Conservation (phyloP, 2,113 vertebrate species). For the Sylvietta virens region DNA sequence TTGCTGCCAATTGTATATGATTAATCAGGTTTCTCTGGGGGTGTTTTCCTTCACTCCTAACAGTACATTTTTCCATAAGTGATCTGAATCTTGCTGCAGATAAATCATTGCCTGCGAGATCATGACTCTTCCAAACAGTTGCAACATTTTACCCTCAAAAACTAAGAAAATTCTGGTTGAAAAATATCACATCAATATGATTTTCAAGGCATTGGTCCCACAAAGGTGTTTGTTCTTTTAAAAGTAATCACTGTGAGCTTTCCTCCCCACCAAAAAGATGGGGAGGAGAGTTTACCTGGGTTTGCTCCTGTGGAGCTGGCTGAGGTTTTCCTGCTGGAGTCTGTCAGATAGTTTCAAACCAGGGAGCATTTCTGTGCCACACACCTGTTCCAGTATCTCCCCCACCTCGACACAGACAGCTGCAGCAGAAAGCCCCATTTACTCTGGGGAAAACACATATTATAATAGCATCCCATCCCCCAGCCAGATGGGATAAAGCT, state of each 20-base stretch:
- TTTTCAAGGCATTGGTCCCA: background rate
- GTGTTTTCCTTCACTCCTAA: background rate
- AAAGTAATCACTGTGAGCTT: background rate
- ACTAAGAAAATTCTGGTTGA: background rate
- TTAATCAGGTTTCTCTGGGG: slow-evolving; percentile 28
- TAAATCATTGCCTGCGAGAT: background rate
- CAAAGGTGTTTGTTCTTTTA: background rate
- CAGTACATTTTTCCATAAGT: background rate
- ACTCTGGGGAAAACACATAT: background rate
- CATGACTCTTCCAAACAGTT: background rate
- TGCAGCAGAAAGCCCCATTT: background rate
- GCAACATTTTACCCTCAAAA: background rate
- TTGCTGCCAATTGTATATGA: background rate
- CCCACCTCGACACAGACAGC: background rate
- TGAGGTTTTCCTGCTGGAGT: background rate
- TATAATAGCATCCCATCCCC: background rate
- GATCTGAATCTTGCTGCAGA: background rate
- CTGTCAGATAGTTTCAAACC: background rate
- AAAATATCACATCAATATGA: background rate
- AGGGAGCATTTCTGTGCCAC: background rate
- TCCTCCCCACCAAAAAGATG: accelerated
- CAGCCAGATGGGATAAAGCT: slow-evolving; percentile 31
- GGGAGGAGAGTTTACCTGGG: background rate
- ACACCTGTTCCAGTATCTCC: background rate
- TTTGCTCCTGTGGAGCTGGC: background rate